phyloP scores from a whole-genome alignment of 92 coral and sea anemone species.

The Porites rus region DNA sequence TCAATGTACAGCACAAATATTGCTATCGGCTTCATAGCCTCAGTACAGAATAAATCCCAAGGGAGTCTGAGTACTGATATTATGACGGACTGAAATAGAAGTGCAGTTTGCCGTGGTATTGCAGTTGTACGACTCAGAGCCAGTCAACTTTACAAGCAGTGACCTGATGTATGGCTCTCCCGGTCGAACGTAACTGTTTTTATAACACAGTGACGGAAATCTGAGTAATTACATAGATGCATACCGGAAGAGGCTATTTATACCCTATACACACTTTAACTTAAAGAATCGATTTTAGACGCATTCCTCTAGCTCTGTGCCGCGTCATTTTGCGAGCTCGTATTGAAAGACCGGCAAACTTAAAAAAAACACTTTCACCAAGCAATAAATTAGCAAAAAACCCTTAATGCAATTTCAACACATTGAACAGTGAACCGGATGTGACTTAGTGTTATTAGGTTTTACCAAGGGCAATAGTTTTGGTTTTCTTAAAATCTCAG shows the following conservation, averaged over 20 bases:
- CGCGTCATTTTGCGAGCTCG: conserved; percentile 23
- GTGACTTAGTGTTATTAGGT: conserved; percentile 11
- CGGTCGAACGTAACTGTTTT: conserved; percentile 58
- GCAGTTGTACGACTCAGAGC: conserved; percentile 7
- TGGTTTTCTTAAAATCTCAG: background rate
- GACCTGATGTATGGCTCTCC: conserved; percentile 29
- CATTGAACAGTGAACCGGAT: conserved; percentile 36
- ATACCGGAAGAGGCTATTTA: conserved; percentile 76
- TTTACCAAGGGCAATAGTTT: background rate
- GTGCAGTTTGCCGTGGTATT: background rate
- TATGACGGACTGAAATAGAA: background rate
- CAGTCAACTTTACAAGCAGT: background rate
- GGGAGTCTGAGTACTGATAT: conserved; percentile 17
- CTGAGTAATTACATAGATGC: conserved; percentile 59
- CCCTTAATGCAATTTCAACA: conserved; percentile 33
- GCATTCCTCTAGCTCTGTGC: conserved; percentile 17
- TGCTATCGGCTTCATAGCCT: conserved; percentile 28
- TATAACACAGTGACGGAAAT: conserved; percentile 74
- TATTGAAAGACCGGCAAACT: conserved; percentile 57
- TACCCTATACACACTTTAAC: conserved; percentile 44
- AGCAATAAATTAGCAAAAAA: conserved; percentile 7
- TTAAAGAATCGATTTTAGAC: conserved; percentile 19
- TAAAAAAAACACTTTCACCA: conserved; percentile 30
- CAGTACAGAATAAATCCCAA: conserved; percentile 19
- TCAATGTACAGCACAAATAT: conserved; percentile 27